Conservation (phyloP, 2,113 vertebrate species). For the Tragelaphus strepsiceros region DNA sequence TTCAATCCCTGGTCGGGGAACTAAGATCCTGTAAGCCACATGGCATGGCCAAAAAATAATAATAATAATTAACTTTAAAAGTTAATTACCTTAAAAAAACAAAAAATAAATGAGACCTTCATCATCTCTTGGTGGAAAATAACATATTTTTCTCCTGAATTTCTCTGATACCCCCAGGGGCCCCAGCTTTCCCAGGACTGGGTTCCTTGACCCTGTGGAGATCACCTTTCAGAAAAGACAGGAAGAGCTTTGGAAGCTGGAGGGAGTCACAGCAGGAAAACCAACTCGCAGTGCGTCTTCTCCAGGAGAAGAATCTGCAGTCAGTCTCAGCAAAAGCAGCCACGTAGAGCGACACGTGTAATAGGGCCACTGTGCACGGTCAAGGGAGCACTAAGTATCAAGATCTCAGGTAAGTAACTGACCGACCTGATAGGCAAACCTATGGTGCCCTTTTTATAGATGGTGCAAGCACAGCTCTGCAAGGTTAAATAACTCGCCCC, state of each 20-base stretch:
- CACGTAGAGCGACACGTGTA: accelerated
- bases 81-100: not conserved
- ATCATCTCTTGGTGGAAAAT: not conserved
- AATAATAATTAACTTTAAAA: not conserved
- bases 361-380: no score
- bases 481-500: not conserved
- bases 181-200: not conserved
- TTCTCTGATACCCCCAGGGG: not conserved
- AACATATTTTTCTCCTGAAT: not conserved
- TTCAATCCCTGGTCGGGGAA: not conserved
- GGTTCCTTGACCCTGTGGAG: not conserved
- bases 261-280: not conserved
- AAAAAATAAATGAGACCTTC: not conserved
- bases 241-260: not conserved
- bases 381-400: not conserved
- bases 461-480: not conserved
- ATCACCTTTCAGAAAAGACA: not conserved
- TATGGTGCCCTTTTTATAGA: not conserved
- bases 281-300: not conserved
- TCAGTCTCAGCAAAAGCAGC: not conserved
- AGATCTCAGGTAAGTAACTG: not conserved
- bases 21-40: not conserved
- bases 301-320: not conserved
- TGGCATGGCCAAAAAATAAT: not conserved
- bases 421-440: not conserved